Evolutionary conservation across 2,888 invertebrate species (phyloP).

Genomic region (Tiliacea aurago): DNA sequence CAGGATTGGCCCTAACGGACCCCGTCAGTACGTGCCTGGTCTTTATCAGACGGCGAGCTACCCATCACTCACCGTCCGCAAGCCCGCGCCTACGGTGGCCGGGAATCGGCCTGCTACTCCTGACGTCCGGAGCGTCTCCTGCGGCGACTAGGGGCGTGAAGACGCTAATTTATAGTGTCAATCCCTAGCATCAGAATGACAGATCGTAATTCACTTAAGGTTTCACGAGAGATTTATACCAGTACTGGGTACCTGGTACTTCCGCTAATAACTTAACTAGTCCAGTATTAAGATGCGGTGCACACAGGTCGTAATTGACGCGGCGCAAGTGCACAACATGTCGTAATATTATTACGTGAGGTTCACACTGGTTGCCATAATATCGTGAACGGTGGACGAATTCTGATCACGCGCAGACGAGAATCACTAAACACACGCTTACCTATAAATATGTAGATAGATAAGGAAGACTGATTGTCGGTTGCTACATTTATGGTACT

Average conservation of each 20-base stretch:
- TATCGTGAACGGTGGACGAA: conserved; percentile 21
- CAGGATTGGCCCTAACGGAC: no score
- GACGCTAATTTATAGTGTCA: no score
- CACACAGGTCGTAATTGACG: conserved; percentile 47
- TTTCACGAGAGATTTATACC: no score
- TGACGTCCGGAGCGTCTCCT: no score
- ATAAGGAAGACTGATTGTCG: background rate
- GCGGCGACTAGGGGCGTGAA: no score
- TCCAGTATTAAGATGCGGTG: conserved; percentile 49
- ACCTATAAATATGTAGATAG: background rate
- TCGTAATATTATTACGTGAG: conserved; percentile 63
- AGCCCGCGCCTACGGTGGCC: no score
- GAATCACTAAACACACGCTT: conserved; percentile 7
- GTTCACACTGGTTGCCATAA: conserved; percentile 57
- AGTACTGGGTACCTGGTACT: conserved; percentile 2
- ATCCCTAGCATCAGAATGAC: no score
- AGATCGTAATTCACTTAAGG: no score
- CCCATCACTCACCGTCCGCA: no score
- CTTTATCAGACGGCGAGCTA: no score
- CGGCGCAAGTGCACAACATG: conserved; percentile 32
- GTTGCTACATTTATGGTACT: background rate
- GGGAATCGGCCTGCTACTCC: no score
- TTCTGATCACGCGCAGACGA: conserved; percentile 41
- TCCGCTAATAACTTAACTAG: conserved; percentile 13
- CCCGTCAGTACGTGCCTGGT: no score